phyloP scores from a whole-genome alignment of 2,797 vertebrate genomes.

The Loriculus beryllinus region DNA sequence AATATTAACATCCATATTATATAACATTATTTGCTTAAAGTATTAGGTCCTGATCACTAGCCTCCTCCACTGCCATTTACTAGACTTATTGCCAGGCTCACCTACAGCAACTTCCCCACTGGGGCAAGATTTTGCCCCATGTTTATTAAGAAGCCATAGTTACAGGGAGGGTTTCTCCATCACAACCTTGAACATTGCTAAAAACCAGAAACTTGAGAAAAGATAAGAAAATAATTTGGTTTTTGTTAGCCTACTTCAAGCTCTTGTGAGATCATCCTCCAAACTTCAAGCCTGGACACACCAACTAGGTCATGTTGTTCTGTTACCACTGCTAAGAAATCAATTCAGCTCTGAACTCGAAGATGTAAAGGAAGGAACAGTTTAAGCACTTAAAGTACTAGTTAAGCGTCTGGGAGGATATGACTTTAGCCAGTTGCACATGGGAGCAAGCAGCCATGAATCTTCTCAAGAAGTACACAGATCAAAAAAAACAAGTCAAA shows the following conservation, averaged over 20 bases:
- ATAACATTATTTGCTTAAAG: not conserved
- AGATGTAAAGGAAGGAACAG: not conserved
- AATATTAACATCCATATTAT: conserved; percentile 23
- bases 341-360: not conserved
- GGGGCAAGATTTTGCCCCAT: fast-evolving
- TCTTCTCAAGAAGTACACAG: not conserved
- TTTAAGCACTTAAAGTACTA: not conserved
- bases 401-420: not conserved
- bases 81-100: not conserved
- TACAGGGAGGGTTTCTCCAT: not conserved
- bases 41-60: not conserved
- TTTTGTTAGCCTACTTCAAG: not conserved
- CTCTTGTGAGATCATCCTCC: not conserved
- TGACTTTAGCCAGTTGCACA: not conserved
- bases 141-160: not conserved
- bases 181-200: not conserved
- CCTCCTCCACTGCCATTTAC: not conserved
- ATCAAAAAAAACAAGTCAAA: not conserved
- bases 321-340: not conserved
- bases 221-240: not conserved
- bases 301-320: not conserved
- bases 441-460: not conserved
- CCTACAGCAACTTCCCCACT: not conserved
- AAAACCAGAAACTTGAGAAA: not conserved
- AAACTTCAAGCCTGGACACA: not conserved